Evolutionary conservation across 2,888 invertebrate species (phyloP).

Genomic region (Ethmia dodecea): DNA sequence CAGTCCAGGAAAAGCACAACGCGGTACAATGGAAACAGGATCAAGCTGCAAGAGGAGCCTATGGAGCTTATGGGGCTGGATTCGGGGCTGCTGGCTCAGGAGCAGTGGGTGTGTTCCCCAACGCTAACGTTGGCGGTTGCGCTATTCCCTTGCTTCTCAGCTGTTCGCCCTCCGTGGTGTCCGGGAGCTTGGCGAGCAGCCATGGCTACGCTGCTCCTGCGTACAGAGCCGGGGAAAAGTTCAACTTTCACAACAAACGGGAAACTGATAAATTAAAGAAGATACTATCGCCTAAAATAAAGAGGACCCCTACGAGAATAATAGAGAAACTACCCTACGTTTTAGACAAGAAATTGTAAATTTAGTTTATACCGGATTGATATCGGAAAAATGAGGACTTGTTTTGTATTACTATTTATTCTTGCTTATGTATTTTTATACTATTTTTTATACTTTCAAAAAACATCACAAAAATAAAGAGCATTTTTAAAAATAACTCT

Average conservation of each 20-base stretch:
- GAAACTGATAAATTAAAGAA: conserved; percentile 36
- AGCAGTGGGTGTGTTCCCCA: conserved; percentile 58
- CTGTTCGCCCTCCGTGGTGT: conserved; percentile 59
- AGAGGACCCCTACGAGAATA: conserved; percentile 11
- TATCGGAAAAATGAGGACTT: background rate
- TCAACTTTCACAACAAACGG: conserved; percentile 48
- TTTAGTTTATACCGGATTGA: background rate
- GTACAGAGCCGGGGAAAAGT: conserved; percentile 49
- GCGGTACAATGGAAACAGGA: conserved; percentile 23
- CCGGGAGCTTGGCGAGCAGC: conserved; percentile 51
- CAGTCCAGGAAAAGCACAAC: conserved; percentile 26
- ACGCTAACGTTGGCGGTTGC: conserved; percentile 55
- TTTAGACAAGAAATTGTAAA: conserved; percentile 10
- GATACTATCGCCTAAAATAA: conserved; percentile 17
- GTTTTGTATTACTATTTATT: conserved; percentile 4
- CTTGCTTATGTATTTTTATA: conserved; percentile 8
- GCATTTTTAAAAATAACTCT: conserved; percentile 9
- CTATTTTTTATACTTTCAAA: conserved; percentile 5
- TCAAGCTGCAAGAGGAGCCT: conserved; percentile 30
- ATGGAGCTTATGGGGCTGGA: conserved; percentile 23
- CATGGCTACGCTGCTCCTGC: conserved; percentile 39
- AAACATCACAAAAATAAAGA: conserved; percentile 14
- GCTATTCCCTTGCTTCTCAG: conserved; percentile 61
- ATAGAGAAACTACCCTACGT: conserved; percentile 6
- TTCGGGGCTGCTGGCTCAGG: conserved; percentile 18